Evolutionary conservation across 2,113 vertebrate species (phyloP).

Genomic region (Laterallus jamaicensis): DNA sequence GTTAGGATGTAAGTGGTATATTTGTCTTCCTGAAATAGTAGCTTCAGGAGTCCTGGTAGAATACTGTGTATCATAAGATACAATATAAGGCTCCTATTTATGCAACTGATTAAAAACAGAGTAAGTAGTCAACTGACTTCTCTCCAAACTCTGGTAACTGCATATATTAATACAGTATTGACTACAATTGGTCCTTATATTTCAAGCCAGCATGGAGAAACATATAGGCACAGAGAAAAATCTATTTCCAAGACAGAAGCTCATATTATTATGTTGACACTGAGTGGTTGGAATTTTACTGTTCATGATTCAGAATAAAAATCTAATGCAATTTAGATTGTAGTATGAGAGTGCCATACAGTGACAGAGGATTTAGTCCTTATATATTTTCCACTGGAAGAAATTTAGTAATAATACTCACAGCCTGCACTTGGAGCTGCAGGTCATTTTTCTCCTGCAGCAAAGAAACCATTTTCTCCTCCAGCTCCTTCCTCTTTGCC

Average conservation of each 20-base stretch:
- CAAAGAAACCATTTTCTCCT: constrained; percentile 80
- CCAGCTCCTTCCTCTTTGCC: constrained; percentile 83
- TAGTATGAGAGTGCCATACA: no score
- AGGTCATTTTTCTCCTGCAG: constrained; percentile 89
- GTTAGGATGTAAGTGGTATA: background rate
- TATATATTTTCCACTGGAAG: no score
- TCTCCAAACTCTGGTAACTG: background rate
- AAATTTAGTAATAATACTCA: constrained; percentile 48
- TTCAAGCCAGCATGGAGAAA: background rate
- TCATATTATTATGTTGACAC: no score
- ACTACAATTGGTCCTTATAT: background rate
- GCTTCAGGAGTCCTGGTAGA: background rate
- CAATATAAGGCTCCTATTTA: background rate
- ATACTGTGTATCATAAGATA: background rate
- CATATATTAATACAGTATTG: background rate
- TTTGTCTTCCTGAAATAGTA: background rate
- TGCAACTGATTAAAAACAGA: background rate
- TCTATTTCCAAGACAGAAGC: background rate
- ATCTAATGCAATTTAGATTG: no score
- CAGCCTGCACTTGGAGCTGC: constrained; percentile 86
- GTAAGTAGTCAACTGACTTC: background rate
- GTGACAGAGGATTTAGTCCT: no score
- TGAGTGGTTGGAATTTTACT: background rate
- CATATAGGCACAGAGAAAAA: background rate
- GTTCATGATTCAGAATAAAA: background rate